Evolutionary conservation across 2,888 invertebrate genomes (phyloP), one percentile per base, ranked within the genome.

Genomic region (Synanthedon formicaeformis): DNA sequence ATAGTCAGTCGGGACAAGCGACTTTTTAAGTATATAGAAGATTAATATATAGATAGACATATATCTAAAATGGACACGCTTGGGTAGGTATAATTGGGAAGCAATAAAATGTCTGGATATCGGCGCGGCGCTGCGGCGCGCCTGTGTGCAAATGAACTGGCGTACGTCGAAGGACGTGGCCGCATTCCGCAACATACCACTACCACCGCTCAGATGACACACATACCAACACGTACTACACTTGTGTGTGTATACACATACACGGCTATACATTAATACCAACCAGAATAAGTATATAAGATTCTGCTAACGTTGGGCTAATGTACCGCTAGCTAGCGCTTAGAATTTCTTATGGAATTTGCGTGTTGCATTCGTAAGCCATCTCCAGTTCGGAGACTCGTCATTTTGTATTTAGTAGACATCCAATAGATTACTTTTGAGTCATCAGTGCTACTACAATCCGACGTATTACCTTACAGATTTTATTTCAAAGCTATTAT

Each of bases 151-250:
- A 84, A 83, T 83, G 83, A 81, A 78, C 75, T 76, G 76, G 69
- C 75, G 80, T 79, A 78, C 77, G 77, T 67, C 81, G 85, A 86
- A 86, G 86, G 86, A 86, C 86, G 84, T 76, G 85, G 76, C 84
- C 86, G 85, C 86, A 86, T 86, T 86, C 86, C 86, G 63, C 67
- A 63, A 69, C 74, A 67, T 78, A 77, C 80, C 69, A 76, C 72
- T 68, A 77, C 81, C 78, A 61, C 60, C 78, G 60, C 60, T 69
- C 71, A 75, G 75, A 75, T 78, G 81, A 72, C 82, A 79, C 75
- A 82, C 80, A 83, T 83, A 81, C 79, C 78, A 61, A 75, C 75
- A 75, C 75, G 78, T 72, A 64, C 62, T 56, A 58, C 55, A 57
- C 56, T 58, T 55, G 60, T 66, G 67, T 71, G 73, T 68, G 73